Conservation (phyloP, 2,888 invertebrate genomes). For the Epirrhoe alternata region DNA sequence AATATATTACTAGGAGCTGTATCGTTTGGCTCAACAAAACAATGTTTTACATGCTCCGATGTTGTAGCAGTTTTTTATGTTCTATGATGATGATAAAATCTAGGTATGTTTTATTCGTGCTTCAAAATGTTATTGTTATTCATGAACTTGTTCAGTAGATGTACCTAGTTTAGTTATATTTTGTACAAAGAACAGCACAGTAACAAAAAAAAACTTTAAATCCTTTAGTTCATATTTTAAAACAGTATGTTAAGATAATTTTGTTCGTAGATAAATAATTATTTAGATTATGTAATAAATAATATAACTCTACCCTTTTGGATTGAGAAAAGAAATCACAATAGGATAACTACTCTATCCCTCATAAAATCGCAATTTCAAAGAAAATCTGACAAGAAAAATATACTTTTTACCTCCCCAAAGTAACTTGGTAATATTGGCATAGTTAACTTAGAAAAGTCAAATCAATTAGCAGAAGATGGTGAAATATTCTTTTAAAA, state of each 20-base stretch:
- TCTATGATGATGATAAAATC: constrained; percentile 8
- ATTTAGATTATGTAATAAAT: no score
- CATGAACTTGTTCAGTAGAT: not conserved
- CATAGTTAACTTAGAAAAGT: not conserved
- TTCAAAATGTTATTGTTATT: not conserved
- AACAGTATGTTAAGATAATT: no score
- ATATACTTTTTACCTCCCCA: not conserved
- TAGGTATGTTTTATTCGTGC: constrained; percentile 7
- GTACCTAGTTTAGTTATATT: not conserved
- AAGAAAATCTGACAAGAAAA: not conserved
- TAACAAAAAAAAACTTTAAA: not conserved
- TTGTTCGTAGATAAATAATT: no score
- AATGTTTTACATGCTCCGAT: constrained; percentile 24
- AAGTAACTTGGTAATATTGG: not conserved
- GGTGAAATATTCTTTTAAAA: not conserved
- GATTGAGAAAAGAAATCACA: no score
- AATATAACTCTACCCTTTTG: no score
- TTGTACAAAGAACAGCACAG: not conserved
- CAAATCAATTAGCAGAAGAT: not conserved
- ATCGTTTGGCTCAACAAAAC: constrained; percentile 16
- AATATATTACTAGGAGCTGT: constrained; percentile 21
- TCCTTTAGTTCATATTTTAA: no score
- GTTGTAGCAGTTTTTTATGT: constrained; percentile 7
- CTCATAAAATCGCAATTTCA: no score
- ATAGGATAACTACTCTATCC: no score